A percentile compares a stretch with the other conserved stretches of the same genome.
Conservation (phyloP, 2,113 vertebrate genomes). For the Pachycephala philippinensis region DNA sequence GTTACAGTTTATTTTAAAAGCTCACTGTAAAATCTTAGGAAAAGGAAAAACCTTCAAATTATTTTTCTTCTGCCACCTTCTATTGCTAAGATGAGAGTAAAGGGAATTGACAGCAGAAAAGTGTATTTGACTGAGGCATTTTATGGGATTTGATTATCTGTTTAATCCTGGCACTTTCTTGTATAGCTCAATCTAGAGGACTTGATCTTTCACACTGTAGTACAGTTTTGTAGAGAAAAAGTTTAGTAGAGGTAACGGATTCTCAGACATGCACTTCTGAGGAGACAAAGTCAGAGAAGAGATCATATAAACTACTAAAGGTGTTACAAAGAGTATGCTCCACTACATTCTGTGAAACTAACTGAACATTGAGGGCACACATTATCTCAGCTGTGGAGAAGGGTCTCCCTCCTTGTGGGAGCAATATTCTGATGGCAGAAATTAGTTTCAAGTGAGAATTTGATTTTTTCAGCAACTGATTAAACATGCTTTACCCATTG, state of each 20-base stretch:
- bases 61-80: background rate
- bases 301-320: background rate
- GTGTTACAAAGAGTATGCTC: background rate
- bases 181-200: background rate
- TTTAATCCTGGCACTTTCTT: background rate
- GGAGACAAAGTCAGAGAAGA: background rate
- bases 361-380: background rate
- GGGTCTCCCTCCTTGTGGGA: background rate
- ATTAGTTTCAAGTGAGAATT: background rate
- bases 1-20: background rate
- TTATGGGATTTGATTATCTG: background rate
- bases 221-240: background rate
- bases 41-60: background rate
- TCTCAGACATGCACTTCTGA: background rate
- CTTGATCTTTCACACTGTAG: background rate
- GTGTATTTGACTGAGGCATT: background rate
- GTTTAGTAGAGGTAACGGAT: background rate
- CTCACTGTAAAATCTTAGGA: background rate
- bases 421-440: background rate
- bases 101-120: background rate
- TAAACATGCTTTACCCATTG: background rate
- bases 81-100: background rate
- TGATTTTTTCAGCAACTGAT: background rate
- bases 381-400: background rate
- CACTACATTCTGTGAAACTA: background rate